Evolutionary conservation across 1,140 invertebrate genomes (phyloP), one percentile per base, ranked within the genome.

Genomic region (Drosophila pandora): DNA sequence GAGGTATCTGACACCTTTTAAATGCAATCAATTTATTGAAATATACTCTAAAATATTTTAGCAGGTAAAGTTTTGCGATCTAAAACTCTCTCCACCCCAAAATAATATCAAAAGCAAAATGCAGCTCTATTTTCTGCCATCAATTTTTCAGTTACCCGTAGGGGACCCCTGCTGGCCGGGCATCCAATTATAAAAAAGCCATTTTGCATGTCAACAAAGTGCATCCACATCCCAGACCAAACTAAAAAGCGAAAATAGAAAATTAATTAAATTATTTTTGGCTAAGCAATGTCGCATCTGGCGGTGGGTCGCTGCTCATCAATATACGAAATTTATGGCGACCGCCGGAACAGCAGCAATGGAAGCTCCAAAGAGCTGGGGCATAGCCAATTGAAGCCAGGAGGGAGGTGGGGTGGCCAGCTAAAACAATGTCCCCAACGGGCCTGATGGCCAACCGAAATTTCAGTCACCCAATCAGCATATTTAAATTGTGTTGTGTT

Each of bases 401-500:
- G 17, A 34, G 1, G 21, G 13, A 4, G 21, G 13, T 4, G 60
- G 47, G 30, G 17, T 57, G 32, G 10, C 32, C 41, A 21, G 6
- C 41, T 45, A 32, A 69, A 69, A 59, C 53, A 53, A 57, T 79
- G 76, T 69, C 41, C 67, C 61, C 45, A 39, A 52, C 32, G 47
- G 47, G 52, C 22, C 55, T 75, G 75, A 63, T 43, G 71, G 62
- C 64, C 61, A 76, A 83, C 80, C 76, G 58, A 83, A 83, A 79
- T 79, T 67, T 83, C 79, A 78, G 80, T 75, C 67, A 87, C 83
- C 83, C 83, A 87, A 87, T 87, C 83, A 89, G 83, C 83, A 87
- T 87, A 87, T 87, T 87, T 87, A 87, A 87, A 87, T 87, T 87
- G 82, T 87, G 76, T 88, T 87, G 83, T 88, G 83, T 73, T 75